Base-by-base conservation (phyloP, 2,113 vertebrate species). In the Carollia perspicillata region DNA sequence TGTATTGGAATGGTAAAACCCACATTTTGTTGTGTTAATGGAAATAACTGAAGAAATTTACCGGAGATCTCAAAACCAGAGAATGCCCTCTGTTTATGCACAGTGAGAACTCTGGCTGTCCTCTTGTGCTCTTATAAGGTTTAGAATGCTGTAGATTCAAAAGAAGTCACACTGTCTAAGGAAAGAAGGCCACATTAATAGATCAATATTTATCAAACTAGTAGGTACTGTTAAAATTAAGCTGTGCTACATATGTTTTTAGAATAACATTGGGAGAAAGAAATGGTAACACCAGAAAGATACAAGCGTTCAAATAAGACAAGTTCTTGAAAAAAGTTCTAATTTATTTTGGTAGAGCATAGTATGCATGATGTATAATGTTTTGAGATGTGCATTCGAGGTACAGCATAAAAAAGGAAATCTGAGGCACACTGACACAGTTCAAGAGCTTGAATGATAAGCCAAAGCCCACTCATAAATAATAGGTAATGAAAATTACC, bases 401-500 rank as follows among this genome's bases (percentile, higher is more conserved):
- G 71, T 28, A 68, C n/a, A 53, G 9, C 97, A 55, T 97, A 53
- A 84, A 83, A 16, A 30, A 58, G 23, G 26, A 63, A 96, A 53
- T 93, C 68, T 97, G 84, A 91, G 60, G 75, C 37, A 96, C 96
- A 81, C 5, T 88, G 94, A 74, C 85, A 97, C 95, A 88, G 80
- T 97, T 97, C 97, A 92, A 93, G 22, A 96, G 63, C 79, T 90
- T 97, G 89, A 98, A 97, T 84, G 85, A 92, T 97, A 98, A 95
- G 65, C n/a, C 95, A 97, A 97, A 80, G 75, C 47, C 94, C 81
- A 77, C 92, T 75, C 97, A 95, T 97, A 97, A 98, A 97, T 97
- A 98, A 97, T 81, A 88, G 69, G 94, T 95, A 98, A 80, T 66
- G 94, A 77, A 40, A 98, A 95, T 18, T 40, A 94, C 13, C 18